These are phyloP conservation scores for Burhinus bistriatus DNA, from an alignment of 2,113 vertebrate genomes.

Conservation along the genomic window DNA sequence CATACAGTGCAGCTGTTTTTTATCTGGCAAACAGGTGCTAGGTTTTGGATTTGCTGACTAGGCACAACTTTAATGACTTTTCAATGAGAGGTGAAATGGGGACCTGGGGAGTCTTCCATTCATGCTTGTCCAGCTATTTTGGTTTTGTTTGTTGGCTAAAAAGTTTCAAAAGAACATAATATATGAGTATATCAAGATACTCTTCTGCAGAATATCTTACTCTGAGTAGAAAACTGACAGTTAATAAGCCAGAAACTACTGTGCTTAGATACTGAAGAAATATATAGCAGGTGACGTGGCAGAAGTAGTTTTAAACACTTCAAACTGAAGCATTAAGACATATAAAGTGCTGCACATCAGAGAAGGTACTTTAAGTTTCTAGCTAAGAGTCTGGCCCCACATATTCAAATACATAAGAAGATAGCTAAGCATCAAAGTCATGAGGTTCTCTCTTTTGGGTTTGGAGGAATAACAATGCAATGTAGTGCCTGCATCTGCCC, in stretches of 20 bases:
- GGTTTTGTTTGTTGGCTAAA: slow-evolving; percentile 4
- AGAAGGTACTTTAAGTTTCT: not conserved
- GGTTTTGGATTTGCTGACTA: slow-evolving; percentile 57
- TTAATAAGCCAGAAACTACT: not conserved
- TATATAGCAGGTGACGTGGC: not conserved
- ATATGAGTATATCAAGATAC: not conserved
- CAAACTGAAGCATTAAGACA: not conserved
- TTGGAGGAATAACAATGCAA: not conserved
- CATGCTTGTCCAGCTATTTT: slow-evolving; percentile 34
- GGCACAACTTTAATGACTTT: slow-evolving; percentile 48
- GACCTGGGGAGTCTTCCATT: slow-evolving; percentile 20
- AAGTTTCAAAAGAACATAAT: not conserved
- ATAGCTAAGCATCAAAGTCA: not conserved
- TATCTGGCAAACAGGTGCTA: slow-evolving; percentile 54
- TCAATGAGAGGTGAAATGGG: slow-evolving; percentile 24
- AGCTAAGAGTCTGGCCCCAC: not conserved
- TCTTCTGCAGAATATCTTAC: not conserved
- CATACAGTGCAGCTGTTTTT: slow-evolving; percentile 11
- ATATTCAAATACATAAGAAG: not conserved
- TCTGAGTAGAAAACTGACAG: not conserved
- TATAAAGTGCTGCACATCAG: not conserved
- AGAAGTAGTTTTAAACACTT: not conserved
- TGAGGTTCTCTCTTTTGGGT: not conserved
- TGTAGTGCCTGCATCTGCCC: not conserved
- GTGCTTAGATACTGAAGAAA: not conserved